Evolutionary conservation across 1,140 invertebrate genomes (phyloP).

Genomic region (Drosophila pseudoobscura): DNA sequence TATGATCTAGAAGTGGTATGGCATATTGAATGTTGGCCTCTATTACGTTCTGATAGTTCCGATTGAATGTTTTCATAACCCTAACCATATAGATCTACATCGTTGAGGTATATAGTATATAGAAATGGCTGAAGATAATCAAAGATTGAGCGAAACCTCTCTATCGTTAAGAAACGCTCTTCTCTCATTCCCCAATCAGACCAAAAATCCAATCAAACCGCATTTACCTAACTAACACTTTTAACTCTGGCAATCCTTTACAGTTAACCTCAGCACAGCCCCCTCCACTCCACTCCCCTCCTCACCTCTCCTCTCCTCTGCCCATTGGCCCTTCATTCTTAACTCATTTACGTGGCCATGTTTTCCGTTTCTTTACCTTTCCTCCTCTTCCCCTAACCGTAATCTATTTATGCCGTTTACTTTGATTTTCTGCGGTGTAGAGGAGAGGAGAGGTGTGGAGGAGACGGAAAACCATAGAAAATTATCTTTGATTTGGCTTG

Average conservation of each 20-base stretch:
- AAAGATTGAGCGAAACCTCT: too few relatives aligned
- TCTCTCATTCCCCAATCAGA: background rate
- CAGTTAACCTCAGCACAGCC: conserved; percentile 5
- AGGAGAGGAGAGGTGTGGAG: too few relatives aligned
- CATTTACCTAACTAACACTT: conserved; percentile 37
- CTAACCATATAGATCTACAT: background rate
- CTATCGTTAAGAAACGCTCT: background rate
- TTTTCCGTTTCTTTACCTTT: conserved; percentile 56
- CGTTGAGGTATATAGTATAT: too few relatives aligned
- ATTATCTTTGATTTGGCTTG: conserved; percentile 75
- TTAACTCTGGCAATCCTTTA: conserved; percentile 19
- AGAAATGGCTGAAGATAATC: background rate
- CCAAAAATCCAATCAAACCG: conserved; percentile 41
- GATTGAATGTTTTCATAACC: too few relatives aligned
- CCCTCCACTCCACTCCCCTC: background rate
- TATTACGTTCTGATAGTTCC: too few relatives aligned
- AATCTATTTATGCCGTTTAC: conserved; percentile 77
- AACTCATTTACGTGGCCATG: conserved; percentile 69
- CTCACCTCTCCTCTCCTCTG: too few relatives aligned
- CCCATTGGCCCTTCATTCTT: conserved; percentile 8
- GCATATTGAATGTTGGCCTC: background rate
- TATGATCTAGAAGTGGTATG: conserved; percentile 1
- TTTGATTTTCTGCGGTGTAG: conserved; percentile 57
- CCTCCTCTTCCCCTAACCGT: conserved; percentile 11
- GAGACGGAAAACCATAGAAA: conserved; percentile 45